phyloP scores from a whole-genome alignment of 2,113 vertebrate species.

The Triplophysa dalaica region DNA sequence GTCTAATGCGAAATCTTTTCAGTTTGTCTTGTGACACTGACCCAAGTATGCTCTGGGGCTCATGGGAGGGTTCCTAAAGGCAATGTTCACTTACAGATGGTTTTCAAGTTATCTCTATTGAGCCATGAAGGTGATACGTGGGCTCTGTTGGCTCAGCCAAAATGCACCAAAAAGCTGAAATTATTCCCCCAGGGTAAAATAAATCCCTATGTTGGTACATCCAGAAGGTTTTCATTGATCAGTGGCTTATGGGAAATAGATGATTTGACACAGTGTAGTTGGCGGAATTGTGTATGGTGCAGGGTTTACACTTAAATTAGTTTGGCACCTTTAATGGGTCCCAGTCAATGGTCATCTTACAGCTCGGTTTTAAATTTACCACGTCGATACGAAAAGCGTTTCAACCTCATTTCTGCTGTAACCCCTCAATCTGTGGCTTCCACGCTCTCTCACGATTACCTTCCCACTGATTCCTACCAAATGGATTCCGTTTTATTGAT shows the following conservation, averaged over 20 bases:
- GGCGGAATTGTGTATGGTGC: neutral
- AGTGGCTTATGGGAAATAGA: neutral
- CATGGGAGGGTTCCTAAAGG: constrained; percentile 31
- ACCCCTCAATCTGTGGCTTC: neutral
- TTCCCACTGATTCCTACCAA: constrained; percentile 40
- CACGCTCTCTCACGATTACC: constrained; percentile 7
- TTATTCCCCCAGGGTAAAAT: constrained; percentile 43
- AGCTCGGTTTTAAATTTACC: constrained; percentile 4
- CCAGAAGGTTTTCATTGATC: neutral
- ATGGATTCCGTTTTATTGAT: constrained; percentile 45
- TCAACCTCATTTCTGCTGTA: constrained; percentile 2
- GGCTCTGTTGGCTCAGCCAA: constrained; percentile 43
- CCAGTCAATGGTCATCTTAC: neutral
- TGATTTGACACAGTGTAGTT: neutral
- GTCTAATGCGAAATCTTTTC: neutral
- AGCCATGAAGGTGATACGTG: constrained; percentile 54
- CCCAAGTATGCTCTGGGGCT: constrained; percentile 12
- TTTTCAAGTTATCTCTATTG: constrained; percentile 50
- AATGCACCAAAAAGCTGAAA: constrained; percentile 51
- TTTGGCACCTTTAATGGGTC: neutral
- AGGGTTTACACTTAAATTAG: constrained; percentile 12
- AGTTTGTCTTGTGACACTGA: constrained; percentile 27
- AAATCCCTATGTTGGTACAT: constrained; percentile 17
- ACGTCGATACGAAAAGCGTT: neutral
- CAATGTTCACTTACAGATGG: constrained; percentile 52